Evolutionary conservation across 2,888 invertebrate species (phyloP).

Genomic region (Gonocerus acuteangulatus): DNA sequence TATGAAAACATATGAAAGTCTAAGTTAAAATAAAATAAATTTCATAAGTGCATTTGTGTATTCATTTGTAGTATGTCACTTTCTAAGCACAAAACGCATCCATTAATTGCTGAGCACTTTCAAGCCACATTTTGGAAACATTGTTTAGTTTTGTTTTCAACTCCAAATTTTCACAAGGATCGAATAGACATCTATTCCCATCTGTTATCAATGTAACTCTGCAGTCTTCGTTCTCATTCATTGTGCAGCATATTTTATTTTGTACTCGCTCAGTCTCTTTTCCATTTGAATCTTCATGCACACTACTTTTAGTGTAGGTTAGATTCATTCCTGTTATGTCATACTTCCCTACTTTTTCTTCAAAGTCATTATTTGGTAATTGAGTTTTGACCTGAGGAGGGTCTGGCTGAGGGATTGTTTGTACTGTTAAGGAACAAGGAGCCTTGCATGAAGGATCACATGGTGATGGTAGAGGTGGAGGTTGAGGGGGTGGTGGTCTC

Average conservation of each 20-base stretch:
- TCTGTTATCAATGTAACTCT: constrained; percentile 2
- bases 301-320: constrained; percentile 11
- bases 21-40: too few relatives aligned
- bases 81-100: constrained; percentile 1
- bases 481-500: neutral
- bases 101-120: constrained; percentile 12
- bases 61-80: too few relatives aligned
- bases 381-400: too few relatives aligned
- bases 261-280: neutral
- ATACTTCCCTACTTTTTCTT: neutral
- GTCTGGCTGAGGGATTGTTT: neutral
- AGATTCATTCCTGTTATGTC: constrained; percentile 7
- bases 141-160: neutral
- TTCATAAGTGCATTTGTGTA: too few relatives aligned
- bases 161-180: neutral
- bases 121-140: constrained; percentile 14
- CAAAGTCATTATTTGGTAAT: neutral
- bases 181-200: neutral
- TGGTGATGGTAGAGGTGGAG: neutral
- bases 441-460: neutral
- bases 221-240: neutral
- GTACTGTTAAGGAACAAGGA: neutral
- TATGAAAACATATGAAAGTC: too few relatives aligned
- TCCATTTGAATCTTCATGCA: neutral
- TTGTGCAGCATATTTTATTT: neutral